Conservation (phyloP, 1,140 invertebrate species). For the Laupala kohalensis region DNA sequence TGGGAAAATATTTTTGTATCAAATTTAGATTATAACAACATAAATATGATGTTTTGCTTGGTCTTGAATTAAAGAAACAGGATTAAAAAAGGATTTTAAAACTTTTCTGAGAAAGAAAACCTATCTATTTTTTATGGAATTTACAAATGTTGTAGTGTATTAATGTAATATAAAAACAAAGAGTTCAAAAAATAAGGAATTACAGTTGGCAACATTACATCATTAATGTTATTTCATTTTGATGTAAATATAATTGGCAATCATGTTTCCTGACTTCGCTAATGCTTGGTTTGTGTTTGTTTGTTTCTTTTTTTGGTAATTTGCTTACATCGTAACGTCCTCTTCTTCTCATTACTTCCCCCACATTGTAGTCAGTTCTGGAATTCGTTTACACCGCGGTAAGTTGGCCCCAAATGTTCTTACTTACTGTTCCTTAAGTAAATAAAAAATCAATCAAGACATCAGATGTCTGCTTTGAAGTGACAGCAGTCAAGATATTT, state of each 20-base stretch:
- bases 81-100: too few relatives aligned
- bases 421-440: slow-evolving; percentile 12
- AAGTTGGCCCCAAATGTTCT: slow-evolving; percentile 40
- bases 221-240: not conserved
- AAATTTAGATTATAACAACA: too few relatives aligned
- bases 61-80: too few relatives aligned
- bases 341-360: slow-evolving; percentile 40
- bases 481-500: not conserved
- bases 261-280: not conserved
- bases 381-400: slow-evolving; percentile 93
- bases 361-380: slow-evolving; percentile 81
- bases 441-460: slow-evolving; percentile 6
- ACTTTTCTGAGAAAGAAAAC: too few relatives aligned
- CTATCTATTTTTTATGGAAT: too few relatives aligned
- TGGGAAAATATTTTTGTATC: too few relatives aligned
- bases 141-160: too few relatives aligned
- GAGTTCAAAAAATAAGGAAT: too few relatives aligned
- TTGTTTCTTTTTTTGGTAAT: slow-evolving; percentile 8
- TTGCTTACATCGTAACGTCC: slow-evolving; percentile 26
- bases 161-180: too few relatives aligned
- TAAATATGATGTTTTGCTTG: too few relatives aligned
- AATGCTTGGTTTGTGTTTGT: not conserved
- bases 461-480: not conserved
- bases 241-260: not conserved
- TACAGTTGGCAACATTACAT: not conserved